Base-by-base conservation (phyloP, 1,140 invertebrate species). In the Leptopilina clavipes region DNA sequence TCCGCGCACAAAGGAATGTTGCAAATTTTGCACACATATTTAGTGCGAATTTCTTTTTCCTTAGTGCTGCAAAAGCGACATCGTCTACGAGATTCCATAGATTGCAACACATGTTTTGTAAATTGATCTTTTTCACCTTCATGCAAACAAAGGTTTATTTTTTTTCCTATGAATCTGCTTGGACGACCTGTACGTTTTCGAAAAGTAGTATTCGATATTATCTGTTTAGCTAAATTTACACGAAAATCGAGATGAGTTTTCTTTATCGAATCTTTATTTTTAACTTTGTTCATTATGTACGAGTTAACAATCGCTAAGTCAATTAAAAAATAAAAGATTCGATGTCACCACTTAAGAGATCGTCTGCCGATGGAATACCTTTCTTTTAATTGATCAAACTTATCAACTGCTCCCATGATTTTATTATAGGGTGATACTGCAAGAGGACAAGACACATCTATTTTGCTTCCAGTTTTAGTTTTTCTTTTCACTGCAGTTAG, bases 341-440 rank as follows among this genome's bases (percentile, higher is more conserved):
- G 70, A 2, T 73, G 45, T 65, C 44, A 56, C 72, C 65, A 74
- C 71, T 77, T 77, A 0, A 17, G 31, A 1, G 70, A 78, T 70
- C 72, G 72, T 11, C 65, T 56, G 2, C 11, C 37, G 31, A 78
- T 45, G n/a, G 31, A 0, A 56, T 78, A 75, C 17, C 10, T 18
- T 44, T 45, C n/a, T 14, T 70, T 25, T 59, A 76, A 25, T 43
- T 79, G 65, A 71, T 76, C 71, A 73, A 75, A 72, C 5, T 72
- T 52, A 14, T 76, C 74, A n/a, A 76, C 75, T 7, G 48, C 54
- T 6, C 56, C 71, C 74, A 75, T 75, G 12, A 37, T 48, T 59
- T 75, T 79, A 75, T 87, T 89, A 71, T 88, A 87, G 78, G 86
- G 85, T 78, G 82, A 80, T 77, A 85, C 79, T 73, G 81, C 79